phyloP scores from a whole-genome alignment of 2,797 vertebrate genomes.

The Hipposideros larvatus region DNA sequence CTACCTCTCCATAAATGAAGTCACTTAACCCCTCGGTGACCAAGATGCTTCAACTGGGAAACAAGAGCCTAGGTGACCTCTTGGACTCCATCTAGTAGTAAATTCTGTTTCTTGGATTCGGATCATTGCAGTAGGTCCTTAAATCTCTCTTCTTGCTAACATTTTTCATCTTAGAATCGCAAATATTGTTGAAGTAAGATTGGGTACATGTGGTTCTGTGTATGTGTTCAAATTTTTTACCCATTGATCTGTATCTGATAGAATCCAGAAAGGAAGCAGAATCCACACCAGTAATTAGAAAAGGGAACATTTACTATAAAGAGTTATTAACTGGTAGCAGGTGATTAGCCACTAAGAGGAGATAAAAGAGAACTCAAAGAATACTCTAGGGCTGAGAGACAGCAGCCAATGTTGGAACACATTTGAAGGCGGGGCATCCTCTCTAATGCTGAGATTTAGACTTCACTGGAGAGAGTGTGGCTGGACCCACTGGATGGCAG shows the following conservation, averaged over 20 bases:
- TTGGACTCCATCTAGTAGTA: neutral
- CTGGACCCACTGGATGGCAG: neutral
- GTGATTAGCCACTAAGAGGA: neutral
- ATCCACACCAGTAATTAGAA: neutral
- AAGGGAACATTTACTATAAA: neutral
- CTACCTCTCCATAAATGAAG: neutral
- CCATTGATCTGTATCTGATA: neutral
- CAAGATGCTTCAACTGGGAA: neutral
- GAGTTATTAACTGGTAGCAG: neutral
- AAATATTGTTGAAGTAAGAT: conserved; percentile 38
- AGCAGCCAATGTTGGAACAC: neutral
- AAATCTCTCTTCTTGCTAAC: conserved; percentile 29
- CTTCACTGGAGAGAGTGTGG: neutral
- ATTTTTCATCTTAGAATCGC: neutral
- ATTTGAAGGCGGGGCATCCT: neutral
- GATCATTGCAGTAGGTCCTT: neutral
- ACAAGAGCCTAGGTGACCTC: neutral
- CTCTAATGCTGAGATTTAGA: neutral
- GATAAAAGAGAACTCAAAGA: neutral
- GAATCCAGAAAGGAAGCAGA: neutral
- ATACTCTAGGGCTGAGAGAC: neutral
- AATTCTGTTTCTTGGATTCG: conserved; percentile 39
- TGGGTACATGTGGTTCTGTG: neutral
- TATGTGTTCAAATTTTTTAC: neutral
- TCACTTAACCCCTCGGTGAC: neutral